Evolutionary conservation across 2,797 vertebrate genomes (phyloP).

Genomic region (Dallia pectoralis): DNA sequence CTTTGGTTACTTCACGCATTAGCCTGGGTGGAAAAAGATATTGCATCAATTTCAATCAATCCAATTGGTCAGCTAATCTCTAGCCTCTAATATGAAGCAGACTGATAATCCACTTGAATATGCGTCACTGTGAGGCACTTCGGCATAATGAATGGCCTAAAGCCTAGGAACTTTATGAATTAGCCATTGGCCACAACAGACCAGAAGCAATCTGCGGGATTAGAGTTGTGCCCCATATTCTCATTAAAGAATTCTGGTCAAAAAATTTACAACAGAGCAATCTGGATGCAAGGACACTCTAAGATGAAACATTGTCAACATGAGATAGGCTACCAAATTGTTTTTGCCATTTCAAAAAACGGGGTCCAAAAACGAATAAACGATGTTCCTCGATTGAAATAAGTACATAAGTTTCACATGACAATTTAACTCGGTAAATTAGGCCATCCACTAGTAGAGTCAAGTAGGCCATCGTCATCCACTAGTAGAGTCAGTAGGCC

Average conservation of each 20-base stretch:
- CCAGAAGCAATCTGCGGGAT: not conserved
- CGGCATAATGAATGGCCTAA: slow-evolving; percentile 19
- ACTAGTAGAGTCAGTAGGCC: not conserved
- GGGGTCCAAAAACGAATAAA: not conserved
- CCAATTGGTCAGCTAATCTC: slow-evolving; percentile 49
- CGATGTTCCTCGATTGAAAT: not conserved
- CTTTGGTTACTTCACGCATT: slow-evolving; percentile 62
- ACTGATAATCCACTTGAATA: not conserved
- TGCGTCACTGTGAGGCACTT: slow-evolving; percentile 11
- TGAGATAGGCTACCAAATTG: not conserved
- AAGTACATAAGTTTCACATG: slow-evolving; percentile 11
- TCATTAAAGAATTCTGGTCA: too few species aligned
- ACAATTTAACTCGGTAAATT: slow-evolving; percentile 14
- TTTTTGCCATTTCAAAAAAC: too few species aligned
- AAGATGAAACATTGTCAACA: slow-evolving; percentile 61
- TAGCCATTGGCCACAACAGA: slow-evolving; percentile 29
- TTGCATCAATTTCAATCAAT: slow-evolving; percentile 25
- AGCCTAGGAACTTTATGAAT: slow-evolving; percentile 46
- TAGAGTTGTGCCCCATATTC: too few species aligned
- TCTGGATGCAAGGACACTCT: slow-evolving; percentile 33
- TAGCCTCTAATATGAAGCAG: not conserved
- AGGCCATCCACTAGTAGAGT: not conserved
- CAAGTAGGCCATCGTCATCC: not conserved
- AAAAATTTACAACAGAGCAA: too few species aligned
- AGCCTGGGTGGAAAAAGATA: slow-evolving; percentile 64